These are phyloP conservation scores for Patella ulyssiponensis DNA, from an alignment of 2,888 invertebrate genomes.

Conservation along the genomic window DNA sequence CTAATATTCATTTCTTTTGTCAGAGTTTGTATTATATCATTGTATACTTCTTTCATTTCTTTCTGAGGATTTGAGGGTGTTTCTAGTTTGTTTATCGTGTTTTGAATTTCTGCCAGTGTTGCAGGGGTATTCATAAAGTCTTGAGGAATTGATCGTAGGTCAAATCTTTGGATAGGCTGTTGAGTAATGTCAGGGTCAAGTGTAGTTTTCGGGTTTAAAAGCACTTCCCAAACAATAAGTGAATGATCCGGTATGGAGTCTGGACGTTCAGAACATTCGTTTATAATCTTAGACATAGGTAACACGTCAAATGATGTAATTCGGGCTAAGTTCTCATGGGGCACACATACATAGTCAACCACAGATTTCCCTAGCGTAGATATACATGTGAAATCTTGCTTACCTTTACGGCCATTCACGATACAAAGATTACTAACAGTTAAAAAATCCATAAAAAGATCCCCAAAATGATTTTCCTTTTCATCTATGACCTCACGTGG, in stretches of 20 bases:
- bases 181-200: too few species aligned
- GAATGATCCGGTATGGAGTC: background rate
- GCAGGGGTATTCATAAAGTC: background rate
- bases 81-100: background rate
- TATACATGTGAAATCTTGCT: conserved; percentile 15
- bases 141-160: background rate
- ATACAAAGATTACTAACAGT: conserved; percentile 22
- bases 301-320: background rate
- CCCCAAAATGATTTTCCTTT: conserved; percentile 18
- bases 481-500: conserved; percentile 22
- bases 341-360: background rate
- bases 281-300: background rate
- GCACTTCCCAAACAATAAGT: background rate
- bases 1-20: background rate
- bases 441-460: conserved; percentile 20
- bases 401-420: conserved; percentile 26
- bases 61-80: background rate
- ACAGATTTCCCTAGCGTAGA: background rate
- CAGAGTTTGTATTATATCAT: background rate
- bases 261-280: background rate
- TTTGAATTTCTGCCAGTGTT: background rate
- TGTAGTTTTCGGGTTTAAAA: too few species aligned
- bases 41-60: background rate
- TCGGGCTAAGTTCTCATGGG: conserved; percentile 3
- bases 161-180: background rate